A percentile compares a stretch with the other conserved stretches of the same genome.
These are phyloP conservation scores for Lutraria lutraria DNA, from an alignment of 2,888 invertebrate species.

Conservation along the genomic window DNA sequence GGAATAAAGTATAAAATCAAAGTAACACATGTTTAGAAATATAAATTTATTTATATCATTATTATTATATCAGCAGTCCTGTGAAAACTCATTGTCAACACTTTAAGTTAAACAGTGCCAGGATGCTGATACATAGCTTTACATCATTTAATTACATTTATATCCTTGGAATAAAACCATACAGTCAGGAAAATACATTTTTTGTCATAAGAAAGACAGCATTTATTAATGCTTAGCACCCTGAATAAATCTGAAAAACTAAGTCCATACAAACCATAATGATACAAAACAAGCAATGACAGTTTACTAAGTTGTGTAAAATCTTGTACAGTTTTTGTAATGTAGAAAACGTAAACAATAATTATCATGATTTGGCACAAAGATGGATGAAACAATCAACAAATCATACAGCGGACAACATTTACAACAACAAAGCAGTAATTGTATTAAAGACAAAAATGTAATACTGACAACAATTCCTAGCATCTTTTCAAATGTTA, in stretches of 20 bases:
- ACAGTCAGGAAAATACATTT: not conserved
- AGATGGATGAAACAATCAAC: not conserved
- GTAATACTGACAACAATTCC: too few species aligned
- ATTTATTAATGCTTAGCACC: not conserved
- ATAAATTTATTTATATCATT: not conserved
- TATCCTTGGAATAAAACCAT: not conserved
- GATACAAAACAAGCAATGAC: too few species aligned
- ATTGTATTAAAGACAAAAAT: too few species aligned
- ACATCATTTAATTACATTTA: too few species aligned
- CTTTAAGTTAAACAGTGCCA: not conserved
- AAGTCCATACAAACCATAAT: too few species aligned
- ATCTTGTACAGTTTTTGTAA: too few species aligned
- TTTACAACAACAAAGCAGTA: too few species aligned
- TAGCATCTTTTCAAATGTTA: too few species aligned
- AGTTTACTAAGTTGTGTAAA: too few species aligned
- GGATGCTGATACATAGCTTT: not conserved
- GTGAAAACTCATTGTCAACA: not conserved
- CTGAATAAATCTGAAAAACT: too few species aligned
- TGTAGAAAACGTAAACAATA: too few species aligned
- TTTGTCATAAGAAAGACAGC: not conserved
- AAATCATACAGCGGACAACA: not conserved
- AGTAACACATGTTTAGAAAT: not conserved
- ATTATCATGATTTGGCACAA: constrained; percentile 2
- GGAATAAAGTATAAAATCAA: not conserved
- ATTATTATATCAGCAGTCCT: not conserved